Percentiles rank a stretch among this genome's conserved stretches.
These are phyloP conservation scores for Latrodectus geometricus DNA, from an alignment of 1,140 invertebrate genomes.

Conservation along the genomic window DNA sequence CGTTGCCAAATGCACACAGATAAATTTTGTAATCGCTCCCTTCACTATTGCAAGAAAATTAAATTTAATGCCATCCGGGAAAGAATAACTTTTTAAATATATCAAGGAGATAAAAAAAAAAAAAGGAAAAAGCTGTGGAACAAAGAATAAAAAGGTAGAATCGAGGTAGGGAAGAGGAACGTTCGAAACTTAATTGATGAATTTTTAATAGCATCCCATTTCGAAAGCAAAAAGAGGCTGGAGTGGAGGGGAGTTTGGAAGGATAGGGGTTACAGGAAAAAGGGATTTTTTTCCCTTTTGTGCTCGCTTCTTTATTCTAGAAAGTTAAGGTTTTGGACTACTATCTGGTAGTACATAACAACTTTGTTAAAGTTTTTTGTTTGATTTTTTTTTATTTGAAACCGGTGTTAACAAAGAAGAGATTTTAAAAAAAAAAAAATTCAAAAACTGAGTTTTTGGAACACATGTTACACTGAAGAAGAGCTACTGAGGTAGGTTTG, in stretches of 20 bases:
- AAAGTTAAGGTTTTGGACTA: slow-evolving; percentile 21
- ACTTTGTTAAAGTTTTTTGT: neutral
- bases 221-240: neutral
- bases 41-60: slow-evolving; percentile 43
- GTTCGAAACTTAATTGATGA: slow-evolving; percentile 61
- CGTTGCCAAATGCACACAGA: too few relatives aligned
- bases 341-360: slow-evolving; percentile 51
- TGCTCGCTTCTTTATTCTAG: neutral
- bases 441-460: too few relatives aligned
- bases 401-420: slow-evolving; percentile 30
- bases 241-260: slow-evolving; percentile 21
- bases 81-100: slow-evolving; percentile 60
- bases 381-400: slow-evolving; percentile 8
- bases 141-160: slow-evolving; percentile 30
- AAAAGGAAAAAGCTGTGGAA: slow-evolving; percentile 9
- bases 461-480: too few relatives aligned
- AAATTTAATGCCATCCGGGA: slow-evolving; percentile 56
- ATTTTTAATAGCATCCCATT: slow-evolving; percentile 61
- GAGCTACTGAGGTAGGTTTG: too few relatives aligned
- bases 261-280: slow-evolving; percentile 41
- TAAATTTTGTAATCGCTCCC: slow-evolving; percentile 55
- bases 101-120: slow-evolving; percentile 10
- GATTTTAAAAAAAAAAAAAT: too few relatives aligned
- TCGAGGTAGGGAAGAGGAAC: slow-evolving; percentile 13
- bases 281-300: slow-evolving; percentile 27